phyloP scores from a whole-genome alignment of 2,113 vertebrate genomes.

The Erinaceus europaeus region DNA sequence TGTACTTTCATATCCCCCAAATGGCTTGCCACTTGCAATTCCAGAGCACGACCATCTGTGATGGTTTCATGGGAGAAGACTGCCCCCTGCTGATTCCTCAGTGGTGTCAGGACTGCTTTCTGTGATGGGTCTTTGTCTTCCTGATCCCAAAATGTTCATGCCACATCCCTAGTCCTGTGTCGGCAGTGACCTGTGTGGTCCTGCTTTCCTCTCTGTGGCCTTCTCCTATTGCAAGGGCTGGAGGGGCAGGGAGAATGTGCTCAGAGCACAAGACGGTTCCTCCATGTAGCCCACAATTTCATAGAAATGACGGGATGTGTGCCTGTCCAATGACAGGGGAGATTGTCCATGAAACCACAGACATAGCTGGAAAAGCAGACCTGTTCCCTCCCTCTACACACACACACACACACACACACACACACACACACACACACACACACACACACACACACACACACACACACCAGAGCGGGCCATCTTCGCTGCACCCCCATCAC shows the following conservation, averaged over 20 bases:
- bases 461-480: too few relatives aligned
- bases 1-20: neutral
- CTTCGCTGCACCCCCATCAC: neutral
- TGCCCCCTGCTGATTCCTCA: too few relatives aligned
- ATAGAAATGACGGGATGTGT: neutral
- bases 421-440: too few relatives aligned
- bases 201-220: neutral
- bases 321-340: neutral
- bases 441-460: too few relatives aligned
- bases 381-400: too few relatives aligned
- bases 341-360: fast-evolving
- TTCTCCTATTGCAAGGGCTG: neutral
- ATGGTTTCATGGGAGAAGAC: too few relatives aligned
- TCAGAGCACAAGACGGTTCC: neutral
- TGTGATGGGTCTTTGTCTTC: neutral
- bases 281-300: neutral
- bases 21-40: neutral
- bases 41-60: neutral
- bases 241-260: neutral
- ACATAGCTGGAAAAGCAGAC: neutral
- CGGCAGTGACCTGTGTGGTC: neutral
- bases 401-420: too few relatives aligned
- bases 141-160: neutral
- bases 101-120: too few relatives aligned
- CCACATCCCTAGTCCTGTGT: neutral